Conservation (phyloP, 2,113 vertebrate species). For the Piprites chloris region DNA sequence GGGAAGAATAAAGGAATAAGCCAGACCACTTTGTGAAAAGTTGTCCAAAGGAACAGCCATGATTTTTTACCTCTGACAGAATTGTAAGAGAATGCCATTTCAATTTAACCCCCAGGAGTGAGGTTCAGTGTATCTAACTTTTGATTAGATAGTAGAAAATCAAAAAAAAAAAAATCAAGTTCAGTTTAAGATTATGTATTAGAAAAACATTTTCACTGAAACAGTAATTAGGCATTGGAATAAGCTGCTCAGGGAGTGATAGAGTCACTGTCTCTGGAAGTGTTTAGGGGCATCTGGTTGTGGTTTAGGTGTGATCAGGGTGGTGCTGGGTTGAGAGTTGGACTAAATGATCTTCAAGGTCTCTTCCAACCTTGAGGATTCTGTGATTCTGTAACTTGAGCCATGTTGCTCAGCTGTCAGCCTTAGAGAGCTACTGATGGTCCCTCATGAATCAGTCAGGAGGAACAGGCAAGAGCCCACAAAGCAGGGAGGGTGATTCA, state of each 20-base stretch:
- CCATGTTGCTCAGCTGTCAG: rapidly evolving
- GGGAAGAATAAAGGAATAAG: neutral
- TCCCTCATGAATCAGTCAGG: neutral
- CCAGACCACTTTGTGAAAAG: neutral
- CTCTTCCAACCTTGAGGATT: neutral
- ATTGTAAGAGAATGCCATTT: neutral
- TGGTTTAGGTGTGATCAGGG: neutral
- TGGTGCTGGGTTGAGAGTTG: neutral
- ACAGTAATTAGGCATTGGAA: neutral
- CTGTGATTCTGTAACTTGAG: neutral
- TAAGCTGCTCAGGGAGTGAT: neutral
- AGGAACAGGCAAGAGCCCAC: neutral
- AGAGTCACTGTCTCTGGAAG: neutral
- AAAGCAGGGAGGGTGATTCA: neutral
- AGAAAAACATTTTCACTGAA: neutral
- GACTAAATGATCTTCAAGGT: neutral
- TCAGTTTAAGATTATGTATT: neutral
- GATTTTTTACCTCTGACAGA: neutral
- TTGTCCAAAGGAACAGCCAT: neutral
- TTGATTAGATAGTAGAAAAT: neutral
- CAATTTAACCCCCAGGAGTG: neutral
- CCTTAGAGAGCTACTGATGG: neutral
- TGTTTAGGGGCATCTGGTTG: neutral
- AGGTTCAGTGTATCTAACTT: neutral
- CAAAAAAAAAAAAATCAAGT: neutral